phyloP scores from a whole-genome alignment of 2,113 vertebrate species.

The Tichodroma muraria region DNA sequence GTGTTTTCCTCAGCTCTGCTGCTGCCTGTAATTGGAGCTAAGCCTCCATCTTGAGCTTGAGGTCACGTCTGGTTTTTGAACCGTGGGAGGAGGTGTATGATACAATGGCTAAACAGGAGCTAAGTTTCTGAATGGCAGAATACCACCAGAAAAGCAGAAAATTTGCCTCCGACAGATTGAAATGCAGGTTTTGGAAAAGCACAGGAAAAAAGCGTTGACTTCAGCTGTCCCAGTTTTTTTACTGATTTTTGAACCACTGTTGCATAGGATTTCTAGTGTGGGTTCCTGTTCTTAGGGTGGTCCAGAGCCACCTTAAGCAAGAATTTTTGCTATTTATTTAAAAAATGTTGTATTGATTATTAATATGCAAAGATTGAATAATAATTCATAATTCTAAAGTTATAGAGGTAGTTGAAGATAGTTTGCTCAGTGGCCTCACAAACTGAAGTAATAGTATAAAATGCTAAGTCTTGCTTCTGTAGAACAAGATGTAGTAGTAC shows the following conservation, averaged over 20 bases:
- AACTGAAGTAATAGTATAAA: neutral
- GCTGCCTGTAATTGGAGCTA: neutral
- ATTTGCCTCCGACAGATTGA: neutral
- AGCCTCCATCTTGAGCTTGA: neutral
- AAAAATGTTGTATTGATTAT: neutral
- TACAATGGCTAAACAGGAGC: neutral
- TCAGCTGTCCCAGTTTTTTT: neutral
- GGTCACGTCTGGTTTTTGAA: neutral
- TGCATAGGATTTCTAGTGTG: neutral
- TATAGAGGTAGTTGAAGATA: neutral
- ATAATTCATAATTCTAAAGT: neutral
- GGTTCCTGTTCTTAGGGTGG: neutral
- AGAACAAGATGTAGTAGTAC: neutral
- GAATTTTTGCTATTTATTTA: neutral
- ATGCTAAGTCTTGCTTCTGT: neutral
- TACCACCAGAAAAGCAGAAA: neutral
- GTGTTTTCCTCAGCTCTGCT: neutral
- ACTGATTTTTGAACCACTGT: neutral
- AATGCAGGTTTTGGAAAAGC: neutral
- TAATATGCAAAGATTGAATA: neutral
- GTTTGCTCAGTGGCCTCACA: neutral
- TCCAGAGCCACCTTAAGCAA: neutral
- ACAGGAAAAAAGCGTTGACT: neutral
- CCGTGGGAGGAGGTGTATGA: neutral
- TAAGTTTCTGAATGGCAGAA: neutral